Conservation (phyloP, 2,888 invertebrate species). For the Gymnosoma rotundatum region DNA sequence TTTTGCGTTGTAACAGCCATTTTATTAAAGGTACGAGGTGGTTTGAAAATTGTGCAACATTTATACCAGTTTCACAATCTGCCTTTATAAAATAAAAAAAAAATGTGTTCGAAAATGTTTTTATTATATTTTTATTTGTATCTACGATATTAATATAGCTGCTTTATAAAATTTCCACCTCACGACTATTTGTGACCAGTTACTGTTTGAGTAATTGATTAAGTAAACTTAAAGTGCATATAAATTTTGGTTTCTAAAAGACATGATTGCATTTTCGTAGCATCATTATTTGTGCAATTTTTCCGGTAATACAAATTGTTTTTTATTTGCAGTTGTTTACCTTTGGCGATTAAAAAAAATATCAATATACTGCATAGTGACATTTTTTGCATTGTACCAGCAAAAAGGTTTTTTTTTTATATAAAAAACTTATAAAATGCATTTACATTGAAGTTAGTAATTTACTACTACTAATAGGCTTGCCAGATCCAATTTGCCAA, state of each 20-base stretch:
- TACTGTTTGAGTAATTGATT: conserved; percentile 26
- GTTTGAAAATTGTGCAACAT: conserved; percentile 59
- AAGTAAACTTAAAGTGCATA: conserved; percentile 9
- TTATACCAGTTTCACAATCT: conserved; percentile 56
- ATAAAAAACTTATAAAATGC: no score
- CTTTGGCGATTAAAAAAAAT: no score
- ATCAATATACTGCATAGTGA: no score
- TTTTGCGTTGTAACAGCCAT: neutral
- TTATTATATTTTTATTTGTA: neutral
- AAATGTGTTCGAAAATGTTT: conserved; percentile 54
- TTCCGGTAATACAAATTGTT: no score
- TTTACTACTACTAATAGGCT: neutral
- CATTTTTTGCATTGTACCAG: no score
- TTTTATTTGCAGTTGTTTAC: no score
- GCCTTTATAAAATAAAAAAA: conserved; percentile 58
- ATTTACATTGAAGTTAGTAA: no score
- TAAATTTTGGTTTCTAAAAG: conserved; percentile 58
- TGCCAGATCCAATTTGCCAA: no score
- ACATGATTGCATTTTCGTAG: conserved; percentile 56
- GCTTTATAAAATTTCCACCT: conserved; percentile 49
- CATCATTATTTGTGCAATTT: no score
- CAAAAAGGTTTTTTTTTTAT: no score
- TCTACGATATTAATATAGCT: neutral
- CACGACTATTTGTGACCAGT: conserved; percentile 33
- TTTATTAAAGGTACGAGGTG: conserved; percentile 21